phyloP scores from a whole-genome alignment of 1,140 invertebrate species.

The Drosophila pruinosa region DNA sequence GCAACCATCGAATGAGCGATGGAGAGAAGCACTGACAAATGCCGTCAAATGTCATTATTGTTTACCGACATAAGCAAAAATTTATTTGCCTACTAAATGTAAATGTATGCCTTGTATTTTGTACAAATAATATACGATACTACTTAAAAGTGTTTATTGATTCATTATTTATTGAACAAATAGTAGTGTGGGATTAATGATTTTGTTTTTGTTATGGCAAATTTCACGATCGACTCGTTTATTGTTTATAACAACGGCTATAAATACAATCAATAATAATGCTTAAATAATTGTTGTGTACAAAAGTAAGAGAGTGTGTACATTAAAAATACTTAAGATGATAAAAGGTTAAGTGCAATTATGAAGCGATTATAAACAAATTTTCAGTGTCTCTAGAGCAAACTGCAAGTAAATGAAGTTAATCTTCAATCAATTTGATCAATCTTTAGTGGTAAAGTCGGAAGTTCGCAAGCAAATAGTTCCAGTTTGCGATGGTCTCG shows the following conservation, averaged over 20 bases:
- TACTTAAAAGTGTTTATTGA: conserved; percentile 13
- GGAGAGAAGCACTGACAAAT: background rate
- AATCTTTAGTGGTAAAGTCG: too few species aligned
- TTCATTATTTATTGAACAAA: background rate
- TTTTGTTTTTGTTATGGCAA: background rate
- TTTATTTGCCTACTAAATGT: conserved; percentile 20
- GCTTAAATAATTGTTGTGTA: background rate
- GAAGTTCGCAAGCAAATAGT: too few species aligned
- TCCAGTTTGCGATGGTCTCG: too few species aligned
- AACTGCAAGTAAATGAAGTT: too few species aligned
- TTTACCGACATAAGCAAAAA: conserved; percentile 29
- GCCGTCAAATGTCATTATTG: conserved; percentile 32
- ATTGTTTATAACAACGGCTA: background rate
- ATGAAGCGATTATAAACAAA: background rate
- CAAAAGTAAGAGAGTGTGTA: too few species aligned
- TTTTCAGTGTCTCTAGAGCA: too few species aligned
- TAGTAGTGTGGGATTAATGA: background rate
- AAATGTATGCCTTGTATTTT: background rate
- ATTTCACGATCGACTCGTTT: conserved; percentile 3
- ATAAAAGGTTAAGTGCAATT: background rate
- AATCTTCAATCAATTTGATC: background rate
- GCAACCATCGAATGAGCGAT: conserved; percentile 1
- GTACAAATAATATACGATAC: background rate
- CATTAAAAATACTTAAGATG: too few species aligned
- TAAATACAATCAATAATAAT: background rate